Evolutionary conservation across 2,113 vertebrate species (phyloP).

Genomic region (Sprattus sprattus): DNA sequence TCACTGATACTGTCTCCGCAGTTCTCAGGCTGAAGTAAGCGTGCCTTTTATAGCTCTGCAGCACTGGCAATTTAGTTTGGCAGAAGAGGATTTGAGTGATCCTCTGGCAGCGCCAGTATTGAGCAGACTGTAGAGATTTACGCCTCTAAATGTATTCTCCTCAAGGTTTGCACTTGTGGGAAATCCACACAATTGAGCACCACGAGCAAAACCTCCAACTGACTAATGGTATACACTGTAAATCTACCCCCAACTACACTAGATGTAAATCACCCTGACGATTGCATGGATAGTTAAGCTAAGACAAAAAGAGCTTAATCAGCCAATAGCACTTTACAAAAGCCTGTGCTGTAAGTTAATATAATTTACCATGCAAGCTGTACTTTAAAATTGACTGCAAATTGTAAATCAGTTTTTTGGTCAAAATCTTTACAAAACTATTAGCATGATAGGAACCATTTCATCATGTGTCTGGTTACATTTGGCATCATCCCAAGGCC

Average conservation of each 20-base stretch:
- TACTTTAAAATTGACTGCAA: not conserved
- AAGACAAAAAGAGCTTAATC: slow-evolving; percentile 4
- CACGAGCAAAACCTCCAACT: not conserved
- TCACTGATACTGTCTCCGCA: not conserved
- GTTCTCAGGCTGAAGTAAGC: not conserved
- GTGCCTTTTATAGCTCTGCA: not conserved
- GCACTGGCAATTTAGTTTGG: not conserved
- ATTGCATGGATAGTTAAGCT: not conserved
- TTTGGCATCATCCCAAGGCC: not conserved
- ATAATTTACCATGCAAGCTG: not conserved
- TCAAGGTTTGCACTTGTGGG: slow-evolving; percentile 10
- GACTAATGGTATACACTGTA: not conserved
- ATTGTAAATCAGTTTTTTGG: not conserved
- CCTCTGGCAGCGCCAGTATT: not conserved
- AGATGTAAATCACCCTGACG: not conserved
- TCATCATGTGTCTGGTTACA: not conserved
- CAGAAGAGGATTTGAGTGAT: not conserved
- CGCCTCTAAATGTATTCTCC: not conserved
- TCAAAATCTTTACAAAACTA: not conserved
- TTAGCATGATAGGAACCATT: not conserved
- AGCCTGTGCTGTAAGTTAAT: not conserved
- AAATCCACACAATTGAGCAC: not conserved
- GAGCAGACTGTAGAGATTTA: not conserved
- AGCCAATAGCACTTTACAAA: not conserved
- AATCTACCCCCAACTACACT: not conserved